Percentiles rank a stretch among this genome's conserved stretches.
Evolutionary conservation across 2,113 vertebrate species (phyloP).

Genomic region (Euleptes europaea): DNA sequence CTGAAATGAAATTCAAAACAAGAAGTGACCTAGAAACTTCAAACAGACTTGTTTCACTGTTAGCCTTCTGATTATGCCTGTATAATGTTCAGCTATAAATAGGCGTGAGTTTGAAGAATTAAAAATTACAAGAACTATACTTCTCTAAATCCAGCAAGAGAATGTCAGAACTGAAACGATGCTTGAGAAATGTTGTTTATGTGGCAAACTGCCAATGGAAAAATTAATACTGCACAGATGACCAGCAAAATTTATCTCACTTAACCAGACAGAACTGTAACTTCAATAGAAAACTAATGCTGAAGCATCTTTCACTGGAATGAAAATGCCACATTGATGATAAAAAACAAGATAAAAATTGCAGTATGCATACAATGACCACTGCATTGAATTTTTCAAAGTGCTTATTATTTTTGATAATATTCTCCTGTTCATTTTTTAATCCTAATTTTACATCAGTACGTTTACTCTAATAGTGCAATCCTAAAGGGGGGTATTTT

Average conservation of each 20-base stretch:
- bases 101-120: conserved; percentile 39
- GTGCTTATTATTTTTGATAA: conserved; percentile 36
- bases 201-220: conserved; percentile 31
- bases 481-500: too few relatives aligned
- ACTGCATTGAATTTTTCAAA: conserved; percentile 15
- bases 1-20: conserved; percentile 27
- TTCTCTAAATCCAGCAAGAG: conserved; percentile 46
- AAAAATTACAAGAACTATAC: conserved; percentile 51
- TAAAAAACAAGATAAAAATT: conserved; percentile 27
- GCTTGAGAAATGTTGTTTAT: conserved; percentile 52
- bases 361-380: neutral
- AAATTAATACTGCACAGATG: conserved; percentile 49
- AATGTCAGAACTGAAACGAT: conserved; percentile 35
- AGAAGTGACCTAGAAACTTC: conserved; percentile 43
- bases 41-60: conserved; percentile 46
- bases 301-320: conserved; percentile 41
- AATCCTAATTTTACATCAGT: conserved; percentile 8
- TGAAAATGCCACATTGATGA: neutral
- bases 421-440: neutral
- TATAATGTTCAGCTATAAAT: conserved; percentile 59
- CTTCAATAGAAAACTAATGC: conserved; percentile 36
- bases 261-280: conserved; percentile 20
- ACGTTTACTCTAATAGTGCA: neutral
- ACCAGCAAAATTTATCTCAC: conserved; percentile 31
- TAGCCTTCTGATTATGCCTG: conserved; percentile 51